Percentiles rank a stretch among this genome's conserved stretches.
These are phyloP conservation scores for Lordiphosa stackelbergi DNA, from an alignment of 1,140 invertebrate species.

Conservation along the genomic window DNA sequence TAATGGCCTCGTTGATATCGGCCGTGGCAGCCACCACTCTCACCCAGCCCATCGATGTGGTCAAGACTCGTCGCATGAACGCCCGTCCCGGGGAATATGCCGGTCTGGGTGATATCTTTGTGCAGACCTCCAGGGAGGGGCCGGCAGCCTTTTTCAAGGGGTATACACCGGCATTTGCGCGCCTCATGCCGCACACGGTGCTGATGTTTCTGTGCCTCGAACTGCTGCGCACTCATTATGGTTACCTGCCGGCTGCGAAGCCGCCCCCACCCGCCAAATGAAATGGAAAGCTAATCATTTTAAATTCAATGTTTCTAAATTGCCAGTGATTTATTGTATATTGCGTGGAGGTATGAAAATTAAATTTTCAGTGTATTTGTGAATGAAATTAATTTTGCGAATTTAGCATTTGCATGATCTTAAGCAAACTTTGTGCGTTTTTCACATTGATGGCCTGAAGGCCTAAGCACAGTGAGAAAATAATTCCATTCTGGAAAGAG, in stretches of 20 bases:
- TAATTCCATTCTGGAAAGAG: too few relatives aligned
- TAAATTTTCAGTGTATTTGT: constrained; percentile 14
- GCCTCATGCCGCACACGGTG: constrained; percentile 97
- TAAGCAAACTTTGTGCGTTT: background rate
- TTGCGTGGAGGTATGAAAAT: constrained; percentile 6
- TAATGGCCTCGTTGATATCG: constrained; percentile 76
- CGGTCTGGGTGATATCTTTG: constrained; percentile 85
- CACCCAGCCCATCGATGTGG: constrained; percentile 97
- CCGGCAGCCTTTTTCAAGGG: constrained; percentile 97
- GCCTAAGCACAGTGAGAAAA: constrained; percentile 21
- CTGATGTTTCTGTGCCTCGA: constrained; percentile 97
- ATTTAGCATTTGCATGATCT: constrained; percentile 18
- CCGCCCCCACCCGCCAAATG: background rate
- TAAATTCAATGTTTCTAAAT: constrained; percentile 7
- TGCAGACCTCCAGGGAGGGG: constrained; percentile 91
- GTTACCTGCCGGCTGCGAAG: constrained; percentile 73
- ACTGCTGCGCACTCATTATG: constrained; percentile 93
- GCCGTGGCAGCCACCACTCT: constrained; percentile 95
- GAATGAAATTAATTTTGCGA: constrained; percentile 30
- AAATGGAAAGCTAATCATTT: constrained; percentile 6
- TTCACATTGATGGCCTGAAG: constrained; percentile 13
- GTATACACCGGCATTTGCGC: constrained; percentile 96
- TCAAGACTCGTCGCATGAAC: constrained; percentile 99
- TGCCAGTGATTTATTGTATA: background rate
- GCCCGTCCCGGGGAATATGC: constrained; percentile 93